Evolutionary conservation across 2,113 vertebrate genomes (phyloP), one percentile per base, ranked within the genome.

Genomic region (Callithrix jacchus): DNA sequence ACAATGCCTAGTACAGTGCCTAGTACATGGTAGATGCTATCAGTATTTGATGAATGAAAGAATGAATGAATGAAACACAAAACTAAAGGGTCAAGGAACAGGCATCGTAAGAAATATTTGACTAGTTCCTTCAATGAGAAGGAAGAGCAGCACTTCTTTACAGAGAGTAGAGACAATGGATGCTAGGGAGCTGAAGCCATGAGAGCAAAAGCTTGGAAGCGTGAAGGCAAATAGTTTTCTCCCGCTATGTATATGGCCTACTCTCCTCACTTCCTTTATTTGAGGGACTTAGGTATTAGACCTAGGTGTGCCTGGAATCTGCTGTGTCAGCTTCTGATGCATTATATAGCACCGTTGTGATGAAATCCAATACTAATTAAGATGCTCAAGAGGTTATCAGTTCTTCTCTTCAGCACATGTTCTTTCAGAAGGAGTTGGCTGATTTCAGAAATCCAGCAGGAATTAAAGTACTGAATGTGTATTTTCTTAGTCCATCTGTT

Each of bases 391-490:
- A 92, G 73, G 56, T 73, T 82, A 42, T 45, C 71, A 5, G 45
- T 70, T 84, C 82, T 96, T 79, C 90, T n/a, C 23, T 86, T 66
- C 49, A 93, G 73, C 58, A 92, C 54, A 74, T 66, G 81, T 74
- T 89, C 84, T 27, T 96, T 96, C 76, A 47, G 40, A 77, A 87
- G 71, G 66, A 94, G 40, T 7, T 88, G 96, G 81, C 90, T 97
- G 81, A 64, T 90, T 96, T 96, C 87, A 93, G 77, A 97, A 90
- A 88, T 52, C 52, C 92, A 82, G 18, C 61, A 86, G 85, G 40
- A 89, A 92, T 79, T 45, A 81, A 79, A 71, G n/a, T 23, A 68
- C 68, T 42, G 35, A 91, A 37, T 52, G 70, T 27, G 35, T 74
- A 54, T 97, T 91, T 92, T 56, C 52, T 95, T 90, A 96, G 81